phyloP scores from a whole-genome alignment of 2,888 invertebrate species.

The Watsonalla binaria region DNA sequence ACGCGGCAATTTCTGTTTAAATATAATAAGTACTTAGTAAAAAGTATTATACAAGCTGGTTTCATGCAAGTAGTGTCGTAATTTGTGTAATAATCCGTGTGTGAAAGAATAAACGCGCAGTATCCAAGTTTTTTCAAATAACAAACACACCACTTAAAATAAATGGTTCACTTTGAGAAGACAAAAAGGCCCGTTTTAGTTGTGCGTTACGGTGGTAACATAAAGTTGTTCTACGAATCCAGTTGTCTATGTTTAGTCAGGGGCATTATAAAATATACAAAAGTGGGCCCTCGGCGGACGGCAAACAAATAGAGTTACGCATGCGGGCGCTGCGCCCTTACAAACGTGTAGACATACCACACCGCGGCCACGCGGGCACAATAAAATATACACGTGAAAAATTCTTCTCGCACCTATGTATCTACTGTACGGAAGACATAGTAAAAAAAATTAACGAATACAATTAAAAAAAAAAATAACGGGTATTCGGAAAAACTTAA shows the following conservation, averaged over 20 bases:
- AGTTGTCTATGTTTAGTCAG: constrained; percentile 60
- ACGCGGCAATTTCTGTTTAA: too few species aligned
- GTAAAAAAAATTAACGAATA: too few species aligned
- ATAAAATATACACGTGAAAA: too few species aligned
- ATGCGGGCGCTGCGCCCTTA: constrained; percentile 9
- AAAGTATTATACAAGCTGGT: not conserved
- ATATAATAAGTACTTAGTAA: too few species aligned
- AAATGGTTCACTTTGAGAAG: constrained; percentile 4
- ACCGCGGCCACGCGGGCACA: too few species aligned
- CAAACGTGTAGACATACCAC: constrained; percentile 19
- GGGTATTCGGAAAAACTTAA: too few species aligned
- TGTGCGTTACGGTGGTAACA: constrained; percentile 28
- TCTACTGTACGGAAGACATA: too few species aligned
- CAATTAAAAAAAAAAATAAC: too few species aligned
- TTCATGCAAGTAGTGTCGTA: not conserved
- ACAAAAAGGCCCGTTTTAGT: constrained; percentile 18
- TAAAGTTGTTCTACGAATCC: constrained; percentile 60
- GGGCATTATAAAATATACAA: constrained; percentile 63
- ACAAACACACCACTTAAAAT: constrained; percentile 1
- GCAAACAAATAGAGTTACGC: constrained; percentile 53
- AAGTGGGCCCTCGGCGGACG: constrained; percentile 43
- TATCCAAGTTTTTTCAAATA: not conserved
- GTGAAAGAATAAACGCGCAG: not conserved
- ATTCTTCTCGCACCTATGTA: too few species aligned
- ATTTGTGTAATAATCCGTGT: not conserved